Base-by-base conservation (phyloP, 1,140 invertebrate species). In the Drosophila bocqueti region DNA sequence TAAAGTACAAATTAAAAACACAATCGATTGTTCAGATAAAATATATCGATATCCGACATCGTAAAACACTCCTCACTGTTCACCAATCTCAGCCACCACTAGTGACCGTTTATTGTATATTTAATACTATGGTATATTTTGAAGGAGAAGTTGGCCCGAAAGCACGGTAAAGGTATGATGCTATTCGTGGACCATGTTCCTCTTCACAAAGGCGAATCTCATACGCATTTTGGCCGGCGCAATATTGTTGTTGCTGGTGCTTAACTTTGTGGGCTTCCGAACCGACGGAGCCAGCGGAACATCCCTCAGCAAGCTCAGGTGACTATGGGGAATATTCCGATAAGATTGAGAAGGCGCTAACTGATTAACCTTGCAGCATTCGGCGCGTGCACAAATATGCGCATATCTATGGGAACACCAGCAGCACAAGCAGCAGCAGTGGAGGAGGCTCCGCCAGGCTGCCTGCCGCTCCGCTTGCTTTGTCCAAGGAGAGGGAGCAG, bases 361-460 rank as follows among this genome's bases (percentile, higher is more conserved):
- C 36, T n/a, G 0, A n/a, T 0, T 1, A 47, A 11, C 16, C 26
- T 18, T 18, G 46, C 38, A 91, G 89, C 68, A 82, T 91, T 46
- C 73, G 84, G 18, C 84, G 90, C 29, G 83, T 91, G 62, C 89
- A 91, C 71, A 91, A 85, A 34, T 91, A 89, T 89, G 85, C 85
- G 31, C 85, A 82, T 65, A 90, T 90, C 47, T 77, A 68, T 43
- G 78, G 61, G 52, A 90, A 76, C 59, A 40, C 34, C 63, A 79
- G 63, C 52, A 34, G 26, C n/a, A 52, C 10, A 13, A 67, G 40
- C 63, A 79, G 66, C 52, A 34, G 26, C n/a, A 52, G n/a, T 18
- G 72, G 40, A 18, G 38, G 5, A 15, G 40, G 26, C 38, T 18
- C 9, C 45, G 21, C 49, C 54, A 24, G 59, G 31, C 73, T 90